phyloP scores from a whole-genome alignment of 1,140 invertebrate genomes.

The Drosophila busckii region DNA sequence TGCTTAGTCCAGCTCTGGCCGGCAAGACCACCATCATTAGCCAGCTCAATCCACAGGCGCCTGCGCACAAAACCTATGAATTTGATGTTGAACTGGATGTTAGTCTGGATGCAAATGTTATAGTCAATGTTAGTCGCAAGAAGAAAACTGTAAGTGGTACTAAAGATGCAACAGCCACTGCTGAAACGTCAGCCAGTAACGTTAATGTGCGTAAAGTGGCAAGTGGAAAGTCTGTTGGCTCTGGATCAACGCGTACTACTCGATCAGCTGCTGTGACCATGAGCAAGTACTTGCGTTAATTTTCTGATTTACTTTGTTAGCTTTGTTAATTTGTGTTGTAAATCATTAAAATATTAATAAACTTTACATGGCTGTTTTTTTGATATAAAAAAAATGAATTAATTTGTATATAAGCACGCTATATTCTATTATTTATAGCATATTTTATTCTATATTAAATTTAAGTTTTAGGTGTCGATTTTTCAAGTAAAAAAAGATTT shows the following conservation, averaged over 20 bases:
- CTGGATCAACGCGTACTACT: conserved; percentile 38
- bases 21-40: conserved; percentile 73
- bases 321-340: too few species aligned
- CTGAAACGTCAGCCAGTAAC: conserved; percentile 43
- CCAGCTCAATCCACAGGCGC: conserved; percentile 60
- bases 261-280: conserved; percentile 58
- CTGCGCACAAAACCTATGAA: conserved; percentile 70
- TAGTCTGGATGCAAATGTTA: conserved; percentile 77
- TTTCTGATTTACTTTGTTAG: conserved; percentile 15
- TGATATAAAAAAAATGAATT: too few species aligned
- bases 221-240: neutral
- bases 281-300: conserved; percentile 44
- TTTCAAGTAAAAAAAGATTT: too few species aligned
- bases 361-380: too few species aligned
- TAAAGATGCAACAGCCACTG: conserved; percentile 5
- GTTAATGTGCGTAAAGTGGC: conserved; percentile 59
- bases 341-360: too few species aligned
- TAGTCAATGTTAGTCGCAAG: conserved; percentile 77
- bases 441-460: too few species aligned
- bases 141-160: conserved; percentile 34
- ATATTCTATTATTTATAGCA: too few species aligned
- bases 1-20: conserved; percentile 56
- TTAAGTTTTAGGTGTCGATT: too few species aligned
- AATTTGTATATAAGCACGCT: too few species aligned
- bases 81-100: conserved; percentile 78